These are phyloP conservation scores for Platycnemis pennipes DNA, from an alignment of 2,888 invertebrate species.

Conservation along the genomic window DNA sequence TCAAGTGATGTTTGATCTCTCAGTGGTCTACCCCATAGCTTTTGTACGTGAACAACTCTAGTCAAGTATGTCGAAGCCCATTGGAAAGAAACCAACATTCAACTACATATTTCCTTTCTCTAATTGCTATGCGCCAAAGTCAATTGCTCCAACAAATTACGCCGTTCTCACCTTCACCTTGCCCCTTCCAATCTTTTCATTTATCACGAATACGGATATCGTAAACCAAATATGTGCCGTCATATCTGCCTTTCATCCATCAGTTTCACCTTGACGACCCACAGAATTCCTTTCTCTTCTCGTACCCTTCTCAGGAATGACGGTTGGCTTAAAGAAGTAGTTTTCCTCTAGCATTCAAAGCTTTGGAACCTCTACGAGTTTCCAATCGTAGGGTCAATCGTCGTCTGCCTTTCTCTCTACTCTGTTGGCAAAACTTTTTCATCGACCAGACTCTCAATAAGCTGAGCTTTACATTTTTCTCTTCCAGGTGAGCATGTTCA, in stretches of 20 bases:
- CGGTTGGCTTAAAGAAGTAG: too few relatives aligned
- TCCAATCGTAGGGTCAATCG: too few relatives aligned
- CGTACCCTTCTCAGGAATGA: background rate
- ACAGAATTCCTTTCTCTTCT: background rate
- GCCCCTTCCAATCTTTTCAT: background rate
- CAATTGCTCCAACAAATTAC: background rate
- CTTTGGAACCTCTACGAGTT: too few relatives aligned
- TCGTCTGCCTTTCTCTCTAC: too few relatives aligned
- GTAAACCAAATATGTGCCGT: background rate
- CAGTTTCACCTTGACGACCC: background rate
- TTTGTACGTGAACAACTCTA: too few relatives aligned
- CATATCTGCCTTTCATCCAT: background rate
- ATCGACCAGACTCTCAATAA: too few relatives aligned
- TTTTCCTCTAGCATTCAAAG: too few relatives aligned
- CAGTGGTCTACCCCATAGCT: too few relatives aligned
- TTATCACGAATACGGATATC: background rate
- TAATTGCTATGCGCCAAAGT: background rate
- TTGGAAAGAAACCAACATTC: background rate
- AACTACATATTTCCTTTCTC: background rate
- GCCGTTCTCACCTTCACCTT: background rate
- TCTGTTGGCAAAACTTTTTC: too few relatives aligned
- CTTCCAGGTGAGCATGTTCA: too few relatives aligned
- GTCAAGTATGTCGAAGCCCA: background rate
- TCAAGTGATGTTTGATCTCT: too few relatives aligned
- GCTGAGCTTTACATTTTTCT: too few relatives aligned